phyloP scores from a whole-genome alignment of 2,888 invertebrate genomes.

The Reticulitermes lucifugus region DNA sequence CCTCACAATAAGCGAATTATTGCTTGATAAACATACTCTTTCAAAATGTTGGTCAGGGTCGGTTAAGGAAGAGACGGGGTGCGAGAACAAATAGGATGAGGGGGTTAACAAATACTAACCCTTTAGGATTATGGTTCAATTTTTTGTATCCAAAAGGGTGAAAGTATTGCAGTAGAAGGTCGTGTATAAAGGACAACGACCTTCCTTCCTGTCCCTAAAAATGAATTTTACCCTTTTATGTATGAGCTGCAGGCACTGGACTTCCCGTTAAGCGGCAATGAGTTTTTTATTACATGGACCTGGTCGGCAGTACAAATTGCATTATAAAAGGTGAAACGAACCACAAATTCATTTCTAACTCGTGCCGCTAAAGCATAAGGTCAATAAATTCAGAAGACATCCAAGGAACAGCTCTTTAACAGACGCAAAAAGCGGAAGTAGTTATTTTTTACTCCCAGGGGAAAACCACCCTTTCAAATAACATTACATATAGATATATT shows the following conservation, averaged over 20 bases:
- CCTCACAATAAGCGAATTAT: conserved; percentile 38
- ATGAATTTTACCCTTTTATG: conserved; percentile 2
- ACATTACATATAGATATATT: conserved; percentile 32
- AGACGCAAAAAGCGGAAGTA: conserved; percentile 4
- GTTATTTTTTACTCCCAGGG: background rate
- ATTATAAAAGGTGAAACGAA: conserved; percentile 11
- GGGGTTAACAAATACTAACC: conserved; percentile 31
- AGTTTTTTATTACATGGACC: background rate
- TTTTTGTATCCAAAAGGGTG: conserved; percentile 11
- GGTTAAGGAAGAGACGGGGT: conserved; percentile 11
- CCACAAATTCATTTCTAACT: background rate
- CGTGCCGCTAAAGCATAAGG: background rate
- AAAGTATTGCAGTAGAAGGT: background rate
- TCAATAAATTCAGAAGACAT: conserved; percentile 14
- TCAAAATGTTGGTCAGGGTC: conserved; percentile 9
- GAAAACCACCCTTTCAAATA: conserved; percentile 18
- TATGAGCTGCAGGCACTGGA: background rate
- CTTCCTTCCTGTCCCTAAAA: background rate
- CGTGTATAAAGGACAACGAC: conserved; percentile 18
- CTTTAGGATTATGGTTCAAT: conserved; percentile 19
- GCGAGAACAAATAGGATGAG: background rate
- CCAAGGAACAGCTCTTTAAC: conserved; percentile 21
- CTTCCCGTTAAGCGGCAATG: background rate
- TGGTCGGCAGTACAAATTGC: conserved; percentile 12
- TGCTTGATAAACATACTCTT: conserved; percentile 35